A percentile compares a stretch with the other conserved stretches of the same genome.
Conservation (phyloP, 1,140 invertebrate genomes). For the Campoletis sonorensis region DNA sequence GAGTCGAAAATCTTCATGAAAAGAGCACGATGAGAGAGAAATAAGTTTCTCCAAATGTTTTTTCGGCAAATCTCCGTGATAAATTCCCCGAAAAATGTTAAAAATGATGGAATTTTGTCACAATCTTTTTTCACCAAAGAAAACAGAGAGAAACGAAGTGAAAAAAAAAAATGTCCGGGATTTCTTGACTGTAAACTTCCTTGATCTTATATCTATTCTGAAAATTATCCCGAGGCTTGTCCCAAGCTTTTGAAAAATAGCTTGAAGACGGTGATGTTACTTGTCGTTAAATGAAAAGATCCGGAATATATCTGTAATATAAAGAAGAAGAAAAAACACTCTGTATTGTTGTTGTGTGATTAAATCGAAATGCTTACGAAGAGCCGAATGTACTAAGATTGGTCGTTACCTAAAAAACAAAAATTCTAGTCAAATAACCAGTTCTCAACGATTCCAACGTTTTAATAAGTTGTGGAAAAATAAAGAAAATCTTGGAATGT, state of each 20-base stretch:
- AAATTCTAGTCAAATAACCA: not conserved
- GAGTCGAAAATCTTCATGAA: not conserved
- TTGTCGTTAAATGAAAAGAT: slow-evolving; percentile 68
- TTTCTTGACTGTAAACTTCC: slow-evolving; percentile 8
- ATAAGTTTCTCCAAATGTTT: not conserved
- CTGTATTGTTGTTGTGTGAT: slow-evolving; percentile 77
- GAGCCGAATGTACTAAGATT: slow-evolving; percentile 36
- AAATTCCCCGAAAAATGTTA: not conserved
- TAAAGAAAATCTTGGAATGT: slow-evolving; percentile 18
- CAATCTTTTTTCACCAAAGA: not conserved
- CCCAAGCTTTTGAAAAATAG: slow-evolving; percentile 43
- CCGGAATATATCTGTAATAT: slow-evolving; percentile 74
- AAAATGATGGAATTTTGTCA: not conserved
- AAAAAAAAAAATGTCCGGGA: slow-evolving; percentile 20
- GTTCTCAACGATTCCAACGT: slow-evolving; percentile 17
- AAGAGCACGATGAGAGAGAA: too few relatives aligned
- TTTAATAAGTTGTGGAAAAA: slow-evolving; percentile 4
- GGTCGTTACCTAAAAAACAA: slow-evolving; percentile 6
- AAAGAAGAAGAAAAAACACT: slow-evolving; percentile 52
- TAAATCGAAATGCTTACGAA: slow-evolving; percentile 71
- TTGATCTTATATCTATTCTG: slow-evolving; percentile 13
- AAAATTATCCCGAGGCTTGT: not conserved
- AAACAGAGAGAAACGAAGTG: not conserved
- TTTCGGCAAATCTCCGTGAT: not conserved
- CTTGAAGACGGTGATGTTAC: slow-evolving; percentile 63